Evolutionary conservation across 2,797 vertebrate species (phyloP), one percentile per base, ranked within the genome.

Genomic region (Tenualosa thibaudeaui): DNA sequence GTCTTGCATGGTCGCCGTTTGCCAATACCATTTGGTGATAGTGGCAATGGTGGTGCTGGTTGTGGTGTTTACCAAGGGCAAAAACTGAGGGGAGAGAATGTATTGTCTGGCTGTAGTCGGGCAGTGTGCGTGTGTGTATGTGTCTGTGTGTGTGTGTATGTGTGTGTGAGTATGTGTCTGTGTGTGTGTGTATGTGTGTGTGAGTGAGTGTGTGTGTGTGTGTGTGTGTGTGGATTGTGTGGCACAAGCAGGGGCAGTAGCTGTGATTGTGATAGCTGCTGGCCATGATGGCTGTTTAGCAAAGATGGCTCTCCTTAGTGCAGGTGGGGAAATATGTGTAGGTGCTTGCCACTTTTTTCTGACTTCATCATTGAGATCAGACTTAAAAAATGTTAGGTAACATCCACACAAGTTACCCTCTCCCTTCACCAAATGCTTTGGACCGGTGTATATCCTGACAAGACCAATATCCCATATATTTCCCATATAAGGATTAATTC

Each of bases 201-300:
- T 68, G 10, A 6, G 53, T 13, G 53, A 0, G 13, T 3, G 3
- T 31, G 31, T 31, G 31, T 31, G 31, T 31, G 31, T 31, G 31
- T 0, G 31, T 75, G 12, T 75, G 31, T 26, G 12, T 53, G 50
- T 51, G 4, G 8, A 3, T 2, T 53, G 51, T 75, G 31, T 71
- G 26, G 65, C 65, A 31, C 24, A 31, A 26, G 65, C 68, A 15
- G 68, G 4, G 17, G 97, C 97, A 95, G 91, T 91, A 95, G 93
- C 0, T 53, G 87, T 90, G 88, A 90, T 92, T 90, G 82, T 71
- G 65, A 2, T 75, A 31, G 68, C 8, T 75, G 68, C 68, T 75
- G 68, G 13, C 68, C 68, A 40, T 75, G 68, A 31, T 75, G 43
- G 68, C 68, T 75, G 31, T 40, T 75, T 75, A 75, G 68, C 68